Evolutionary conservation across 1,140 invertebrate genomes (phyloP).

Genomic region (Lethrus apterus): DNA sequence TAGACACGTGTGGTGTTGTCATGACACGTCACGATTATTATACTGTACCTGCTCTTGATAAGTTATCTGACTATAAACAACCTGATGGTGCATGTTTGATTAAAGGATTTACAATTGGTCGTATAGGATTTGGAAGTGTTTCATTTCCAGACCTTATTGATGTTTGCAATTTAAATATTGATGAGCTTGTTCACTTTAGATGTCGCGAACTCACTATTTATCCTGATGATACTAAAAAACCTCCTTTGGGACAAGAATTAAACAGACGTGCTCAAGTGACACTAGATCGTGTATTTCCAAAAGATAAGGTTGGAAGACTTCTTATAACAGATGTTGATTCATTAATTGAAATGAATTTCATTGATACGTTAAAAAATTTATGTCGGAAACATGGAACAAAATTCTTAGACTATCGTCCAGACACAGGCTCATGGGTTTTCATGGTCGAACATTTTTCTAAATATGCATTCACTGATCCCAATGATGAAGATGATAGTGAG

Average conservation of each 20-base stretch:
- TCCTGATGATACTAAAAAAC: conserved; percentile 61
- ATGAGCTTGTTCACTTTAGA: conserved; percentile 72
- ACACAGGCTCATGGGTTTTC: conserved; percentile 94
- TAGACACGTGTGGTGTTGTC: conserved; percentile 26
- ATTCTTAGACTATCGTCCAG: conserved; percentile 91
- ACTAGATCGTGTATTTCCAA: conserved; percentile 90
- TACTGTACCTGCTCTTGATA: conserved; percentile 72
- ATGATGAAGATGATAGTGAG: conserved; percentile 65
- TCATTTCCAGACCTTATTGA: conserved; percentile 82
- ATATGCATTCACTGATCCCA: conserved; percentile 86
- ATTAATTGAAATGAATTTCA: conserved; percentile 76
- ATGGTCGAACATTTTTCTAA: conserved; percentile 95
- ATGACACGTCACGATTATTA: conserved; percentile 63
- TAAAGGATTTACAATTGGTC: conserved; percentile 84
- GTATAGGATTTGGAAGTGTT: conserved; percentile 87
- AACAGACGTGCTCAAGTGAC: conserved; percentile 91
- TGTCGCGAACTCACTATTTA: conserved; percentile 71
- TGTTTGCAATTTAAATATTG: conserved; percentile 82
- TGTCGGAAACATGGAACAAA: conserved; percentile 80
- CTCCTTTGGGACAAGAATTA: conserved; percentile 75
- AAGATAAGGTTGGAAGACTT: conserved; percentile 73
- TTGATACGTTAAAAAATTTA: conserved; percentile 74
- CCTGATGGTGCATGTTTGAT: conserved; percentile 76
- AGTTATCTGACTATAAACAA: conserved; percentile 54
- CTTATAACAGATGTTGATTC: conserved; percentile 76